phyloP scores from a whole-genome alignment of 2,888 invertebrate genomes.

The Perdita meconis region DNA sequence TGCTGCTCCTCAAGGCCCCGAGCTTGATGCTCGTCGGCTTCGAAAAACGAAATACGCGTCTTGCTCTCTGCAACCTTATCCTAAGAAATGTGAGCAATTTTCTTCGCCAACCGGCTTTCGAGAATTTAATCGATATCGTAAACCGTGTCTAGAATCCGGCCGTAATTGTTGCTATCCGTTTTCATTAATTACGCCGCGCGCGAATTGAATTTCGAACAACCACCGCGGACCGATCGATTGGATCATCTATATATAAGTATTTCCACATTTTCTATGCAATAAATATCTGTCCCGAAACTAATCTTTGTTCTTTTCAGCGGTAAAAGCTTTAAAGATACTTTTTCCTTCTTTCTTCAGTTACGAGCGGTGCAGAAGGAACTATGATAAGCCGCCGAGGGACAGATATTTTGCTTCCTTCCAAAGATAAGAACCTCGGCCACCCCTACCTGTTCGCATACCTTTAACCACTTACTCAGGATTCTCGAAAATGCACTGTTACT shows the following conservation, averaged over 20 bases:
- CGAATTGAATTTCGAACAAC: conserved; percentile 8
- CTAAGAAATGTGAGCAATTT: conserved; percentile 70
- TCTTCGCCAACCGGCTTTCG: conserved; percentile 61
- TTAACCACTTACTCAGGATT: conserved; percentile 46
- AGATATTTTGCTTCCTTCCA: conserved; percentile 71
- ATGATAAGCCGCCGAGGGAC: conserved; percentile 73
- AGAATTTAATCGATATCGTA: conserved; percentile 58
- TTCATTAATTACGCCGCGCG: conserved; percentile 44
- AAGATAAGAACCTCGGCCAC: conserved; percentile 64
- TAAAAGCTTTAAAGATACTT: too few species aligned
- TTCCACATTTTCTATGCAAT: conserved; percentile 20
- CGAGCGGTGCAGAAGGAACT: conserved; percentile 59
- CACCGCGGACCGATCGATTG: conserved; percentile 1
- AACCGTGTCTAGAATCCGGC: conserved; percentile 31
- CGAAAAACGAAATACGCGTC: conserved; percentile 67
- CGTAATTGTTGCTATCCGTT: conserved; percentile 47
- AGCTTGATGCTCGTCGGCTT: conserved; percentile 53
- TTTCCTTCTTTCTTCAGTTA: background rate
- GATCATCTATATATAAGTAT: background rate
- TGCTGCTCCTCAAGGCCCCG: conserved; percentile 62
- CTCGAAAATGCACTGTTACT: conserved; percentile 12
- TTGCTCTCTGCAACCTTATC: conserved; percentile 44
- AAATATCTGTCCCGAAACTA: too few species aligned
- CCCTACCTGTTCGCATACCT: conserved; percentile 64
- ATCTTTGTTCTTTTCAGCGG: too few species aligned